Base-by-base conservation (phyloP, 2,113 vertebrate genomes). In the Anarrhichthys ocellatus region DNA sequence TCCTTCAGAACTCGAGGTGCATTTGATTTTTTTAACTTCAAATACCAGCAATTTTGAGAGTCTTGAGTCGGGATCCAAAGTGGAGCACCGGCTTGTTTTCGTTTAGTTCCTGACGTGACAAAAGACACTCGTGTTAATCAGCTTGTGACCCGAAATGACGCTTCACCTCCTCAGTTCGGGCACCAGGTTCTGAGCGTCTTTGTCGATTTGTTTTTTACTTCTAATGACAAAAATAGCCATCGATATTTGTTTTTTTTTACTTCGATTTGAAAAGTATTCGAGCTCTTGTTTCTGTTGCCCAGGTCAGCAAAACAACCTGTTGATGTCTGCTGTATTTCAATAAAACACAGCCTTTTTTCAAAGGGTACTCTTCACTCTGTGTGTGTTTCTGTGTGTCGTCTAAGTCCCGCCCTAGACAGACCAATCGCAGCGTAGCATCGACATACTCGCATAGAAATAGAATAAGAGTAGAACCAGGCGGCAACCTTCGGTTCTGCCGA, bases 281-380 rank as follows among this genome's bases (percentile, higher is more conserved):
- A 56, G 89, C 32, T 27, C 73, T 24, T 22, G 84, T 91, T 92
- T 91, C 69, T 90, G 91, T 81, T 0, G 62, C 86, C 81, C 84
- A 65, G 90, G 76, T 72, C 90, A 76, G 84, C 90, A 84, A 92
- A 91, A 89, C 91, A 92, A 96, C 95, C 95, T 95, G 95, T 96
- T 96, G 95, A 94, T 95, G 95, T 96, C 96, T 97, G 95, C 97
- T 97, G 95, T 97, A 96, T 96, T 95, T 96, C 96, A 98, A 97
- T 98, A 97, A 97, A 98, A 96, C 88, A 95, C 94, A 95, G 92
- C 93, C 92, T 94, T 94, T 92, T 38, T 24, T 91, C 89, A 94
- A 90, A 90, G 84, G 90, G 83, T 88, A 81, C 80, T 72, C 50
- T n/a, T 81, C 62, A 66, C 42, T 84, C 14, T 78, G 65, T 87